Evolutionary conservation across 2,113 vertebrate species (phyloP), one percentile per base, ranked within the genome.

Genomic region (Caloenas nicobarica): DNA sequence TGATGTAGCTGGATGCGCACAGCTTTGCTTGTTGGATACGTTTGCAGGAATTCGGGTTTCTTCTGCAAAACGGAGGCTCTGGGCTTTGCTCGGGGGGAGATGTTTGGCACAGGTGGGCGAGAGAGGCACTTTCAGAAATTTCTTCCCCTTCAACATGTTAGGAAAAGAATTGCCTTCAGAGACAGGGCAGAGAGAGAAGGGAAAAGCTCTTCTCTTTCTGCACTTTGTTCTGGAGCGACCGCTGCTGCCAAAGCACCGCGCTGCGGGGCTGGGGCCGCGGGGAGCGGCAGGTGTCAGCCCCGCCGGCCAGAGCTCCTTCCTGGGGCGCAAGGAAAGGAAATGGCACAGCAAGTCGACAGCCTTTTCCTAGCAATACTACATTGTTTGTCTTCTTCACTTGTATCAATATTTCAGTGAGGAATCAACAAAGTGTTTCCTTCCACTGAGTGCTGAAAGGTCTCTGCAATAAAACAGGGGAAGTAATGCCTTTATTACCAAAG

Each of bases 401-500:
- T 18, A 70, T 86, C 80, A 65, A 3, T 26, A 18, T 66, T 88
- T 73, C 60, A 38, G 54, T 17, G 50, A 77, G 60, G 66, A 82
- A 84, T 33, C 51, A 77, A 23, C 10, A 2, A 77, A 80, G n/a
- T 7, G 19, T 50, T 93, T 68, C 72, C 61, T 92, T 92, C 87
- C 44, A 79, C 70, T 61, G 28, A 66, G 40, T 8, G 13, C 36
- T 69, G 53, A 94, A 92, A 74, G 11, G 76, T 50, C 36, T 7
- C 65, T 81, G 80, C 50, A 53, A 81, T 85, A 73, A 69, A 86
- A 76, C 9, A n/a, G 36, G 61, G 48, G 15, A 50, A 76, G 53
- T 38, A 65, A 65, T 31, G 40, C 31, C 72, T 89, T 85, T 80
- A 91, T 87, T 91, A 46, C 53, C 70, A 79, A 91, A 91, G 50